phyloP scores from a whole-genome alignment of 2,113 vertebrate species.

The Acanthochromis polyacanthus region DNA sequence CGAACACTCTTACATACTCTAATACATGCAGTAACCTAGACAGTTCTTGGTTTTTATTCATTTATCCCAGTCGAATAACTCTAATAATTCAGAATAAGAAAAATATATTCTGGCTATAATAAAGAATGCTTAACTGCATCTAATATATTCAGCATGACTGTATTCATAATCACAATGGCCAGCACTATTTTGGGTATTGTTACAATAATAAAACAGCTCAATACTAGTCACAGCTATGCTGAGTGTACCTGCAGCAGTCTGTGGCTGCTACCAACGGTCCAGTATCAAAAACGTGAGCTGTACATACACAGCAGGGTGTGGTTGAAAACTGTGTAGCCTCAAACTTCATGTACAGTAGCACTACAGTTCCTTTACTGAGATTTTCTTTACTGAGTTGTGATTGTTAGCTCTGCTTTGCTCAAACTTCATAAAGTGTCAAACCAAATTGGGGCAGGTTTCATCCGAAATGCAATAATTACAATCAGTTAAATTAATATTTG shows the following conservation, averaged over 20 bases:
- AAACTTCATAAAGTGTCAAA: not conserved
- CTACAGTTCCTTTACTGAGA: not conserved
- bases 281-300: not conserved
- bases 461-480: not conserved
- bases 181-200: not conserved
- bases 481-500: not conserved
- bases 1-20: not conserved
- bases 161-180: not conserved
- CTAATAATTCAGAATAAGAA: not conserved
- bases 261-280: not conserved
- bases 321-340: slow-evolving; percentile 19
- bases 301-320: not conserved
- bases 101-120: slow-evolving; percentile 2
- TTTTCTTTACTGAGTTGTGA: not conserved
- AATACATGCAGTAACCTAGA: not conserved
- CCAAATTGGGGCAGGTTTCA: not conserved
- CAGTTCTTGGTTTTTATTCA: not conserved
- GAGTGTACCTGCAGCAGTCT: not conserved
- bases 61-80: not conserved
- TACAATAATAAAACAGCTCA: not conserved
- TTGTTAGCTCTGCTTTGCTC: not conserved
- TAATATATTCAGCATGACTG: not conserved
- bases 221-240: not conserved
- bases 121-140: not conserved
- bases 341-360: not conserved